These are phyloP conservation scores for Colletes collaris DNA, from an alignment of 2,888 invertebrate genomes.

Conservation along the genomic window DNA sequence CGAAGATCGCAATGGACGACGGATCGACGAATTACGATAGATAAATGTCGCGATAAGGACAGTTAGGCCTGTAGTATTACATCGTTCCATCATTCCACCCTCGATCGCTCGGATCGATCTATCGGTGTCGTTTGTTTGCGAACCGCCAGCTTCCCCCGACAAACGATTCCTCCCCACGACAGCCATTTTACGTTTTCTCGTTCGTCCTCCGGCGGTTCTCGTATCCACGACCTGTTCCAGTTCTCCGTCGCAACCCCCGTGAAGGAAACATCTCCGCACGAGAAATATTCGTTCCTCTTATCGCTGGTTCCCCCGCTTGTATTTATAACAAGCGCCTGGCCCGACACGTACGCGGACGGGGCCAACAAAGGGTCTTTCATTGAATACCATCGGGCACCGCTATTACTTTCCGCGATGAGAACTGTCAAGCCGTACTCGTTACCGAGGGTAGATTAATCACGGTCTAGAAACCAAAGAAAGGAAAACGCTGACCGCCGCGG, in stretches of 20 bases:
- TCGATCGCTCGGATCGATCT: slow-evolving; percentile 75
- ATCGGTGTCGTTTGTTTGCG: slow-evolving; percentile 72
- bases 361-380: slow-evolving; percentile 54
- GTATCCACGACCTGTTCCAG: too few relatives aligned
- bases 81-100: slow-evolving; percentile 75
- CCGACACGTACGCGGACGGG: background rate
- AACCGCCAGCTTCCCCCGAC: slow-evolving; percentile 56
- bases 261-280: slow-evolving; percentile 17
- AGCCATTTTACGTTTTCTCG: slow-evolving; percentile 54
- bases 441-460: slow-evolving; percentile 67
- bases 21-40: slow-evolving; percentile 68
- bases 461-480: slow-evolving; percentile 52
- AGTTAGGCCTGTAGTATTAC: slow-evolving; percentile 66
- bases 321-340: slow-evolving; percentile 25
- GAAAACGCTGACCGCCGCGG: slow-evolving; percentile 39
- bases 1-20: background rate
- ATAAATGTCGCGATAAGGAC: slow-evolving; percentile 74
- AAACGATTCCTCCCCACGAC: slow-evolving; percentile 66
- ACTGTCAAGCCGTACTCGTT: slow-evolving; percentile 66
- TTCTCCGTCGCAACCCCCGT: background rate
- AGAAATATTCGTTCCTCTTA: slow-evolving; percentile 49
- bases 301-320: slow-evolving; percentile 16
- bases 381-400: slow-evolving; percentile 67
- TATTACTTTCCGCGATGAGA: slow-evolving; percentile 69
- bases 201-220: too few relatives aligned